Evolutionary conservation across 1,140 invertebrate genomes (phyloP).

Genomic region (Drosophila punjabiensis): DNA sequence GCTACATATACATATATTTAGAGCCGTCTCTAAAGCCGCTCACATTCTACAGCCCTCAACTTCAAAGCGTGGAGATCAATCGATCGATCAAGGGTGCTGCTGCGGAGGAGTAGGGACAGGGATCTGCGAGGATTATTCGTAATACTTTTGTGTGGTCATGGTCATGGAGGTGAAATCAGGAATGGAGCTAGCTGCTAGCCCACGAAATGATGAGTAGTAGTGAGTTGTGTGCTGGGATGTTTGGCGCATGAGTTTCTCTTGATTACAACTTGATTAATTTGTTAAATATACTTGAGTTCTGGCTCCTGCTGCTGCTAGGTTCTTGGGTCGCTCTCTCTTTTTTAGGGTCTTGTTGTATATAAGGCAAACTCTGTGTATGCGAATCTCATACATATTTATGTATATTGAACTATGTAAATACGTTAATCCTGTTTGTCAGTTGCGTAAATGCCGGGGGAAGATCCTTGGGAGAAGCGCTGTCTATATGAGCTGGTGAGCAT

Average conservation of each 20-base stretch:
- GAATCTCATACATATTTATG: slow-evolving; percentile 64
- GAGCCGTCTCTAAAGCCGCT: slow-evolving; percentile 15
- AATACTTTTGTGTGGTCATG: slow-evolving; percentile 34
- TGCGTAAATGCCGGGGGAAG: slow-evolving; percentile 63
- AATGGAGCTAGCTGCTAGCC: slow-evolving; percentile 26
- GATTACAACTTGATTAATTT: slow-evolving; percentile 40
- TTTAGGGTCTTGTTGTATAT: slow-evolving; percentile 67
- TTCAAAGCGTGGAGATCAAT: slow-evolving; percentile 61
- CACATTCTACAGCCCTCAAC: slow-evolving; percentile 34
- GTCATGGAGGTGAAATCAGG: not conserved
- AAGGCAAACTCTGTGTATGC: slow-evolving; percentile 82
- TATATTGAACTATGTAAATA: slow-evolving; percentile 81
- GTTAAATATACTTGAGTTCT: slow-evolving; percentile 44
- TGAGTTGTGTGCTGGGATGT: slow-evolving; percentile 25
- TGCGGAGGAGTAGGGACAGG: not conserved
- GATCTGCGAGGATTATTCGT: slow-evolving; percentile 33
- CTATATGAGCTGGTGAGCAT: slow-evolving; percentile 51
- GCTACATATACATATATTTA: slow-evolving; percentile 3
- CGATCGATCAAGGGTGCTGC: slow-evolving; percentile 39
- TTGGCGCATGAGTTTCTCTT: slow-evolving; percentile 58
- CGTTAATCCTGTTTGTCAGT: slow-evolving; percentile 51
- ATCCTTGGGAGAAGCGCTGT: slow-evolving; percentile 45
- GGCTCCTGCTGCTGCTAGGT: slow-evolving; percentile 31
- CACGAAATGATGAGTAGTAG: slow-evolving; percentile 9
- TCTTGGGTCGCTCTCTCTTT: slow-evolving; percentile 21